These are phyloP conservation scores for Tupiocoris notatus DNA, from an alignment of 2,888 invertebrate genomes.

Conservation along the genomic window DNA sequence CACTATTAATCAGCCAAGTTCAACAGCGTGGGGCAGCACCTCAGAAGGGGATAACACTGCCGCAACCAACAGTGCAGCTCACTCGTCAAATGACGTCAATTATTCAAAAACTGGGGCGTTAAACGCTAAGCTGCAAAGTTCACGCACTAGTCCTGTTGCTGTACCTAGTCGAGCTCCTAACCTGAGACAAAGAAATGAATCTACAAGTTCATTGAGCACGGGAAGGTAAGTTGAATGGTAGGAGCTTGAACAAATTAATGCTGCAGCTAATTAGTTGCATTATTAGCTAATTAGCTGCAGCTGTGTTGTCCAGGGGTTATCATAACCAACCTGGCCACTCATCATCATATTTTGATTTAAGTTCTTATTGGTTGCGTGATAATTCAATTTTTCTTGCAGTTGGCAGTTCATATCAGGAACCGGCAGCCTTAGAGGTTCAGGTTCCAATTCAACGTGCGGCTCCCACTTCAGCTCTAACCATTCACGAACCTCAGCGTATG, in stretches of 20 bases:
- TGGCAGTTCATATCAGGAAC: conserved; percentile 70
- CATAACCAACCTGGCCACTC: no score
- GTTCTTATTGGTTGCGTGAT: neutral
- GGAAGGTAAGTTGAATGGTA: conserved; percentile 53
- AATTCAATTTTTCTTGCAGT: conserved; percentile 53
- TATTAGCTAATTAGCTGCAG: neutral
- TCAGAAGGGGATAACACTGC: neutral
- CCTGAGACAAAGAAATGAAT: conserved; percentile 61
- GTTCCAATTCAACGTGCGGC: conserved; percentile 53
- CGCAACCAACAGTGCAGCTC: neutral
- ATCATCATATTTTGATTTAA: neutral
- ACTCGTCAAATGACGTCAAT: conserved; percentile 1
- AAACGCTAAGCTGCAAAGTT: conserved; percentile 48
- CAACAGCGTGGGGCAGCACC: neutral
- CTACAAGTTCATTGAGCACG: conserved; percentile 59
- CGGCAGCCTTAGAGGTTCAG: conserved; percentile 63
- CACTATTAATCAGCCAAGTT: neutral
- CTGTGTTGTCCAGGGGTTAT: no score
- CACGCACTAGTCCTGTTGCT: conserved; percentile 64
- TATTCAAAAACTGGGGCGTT: conserved; percentile 1
- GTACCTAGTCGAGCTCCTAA: conserved; percentile 59
- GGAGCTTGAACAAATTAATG: conserved; percentile 2
- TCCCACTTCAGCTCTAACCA: conserved; percentile 48
- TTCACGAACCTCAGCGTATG: conserved; percentile 47
- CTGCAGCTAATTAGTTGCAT: neutral